Percentiles rank a stretch among this genome's conserved stretches.
phyloP scores from a whole-genome alignment of 2,888 invertebrate species.

The Spodoptera littoralis region DNA sequence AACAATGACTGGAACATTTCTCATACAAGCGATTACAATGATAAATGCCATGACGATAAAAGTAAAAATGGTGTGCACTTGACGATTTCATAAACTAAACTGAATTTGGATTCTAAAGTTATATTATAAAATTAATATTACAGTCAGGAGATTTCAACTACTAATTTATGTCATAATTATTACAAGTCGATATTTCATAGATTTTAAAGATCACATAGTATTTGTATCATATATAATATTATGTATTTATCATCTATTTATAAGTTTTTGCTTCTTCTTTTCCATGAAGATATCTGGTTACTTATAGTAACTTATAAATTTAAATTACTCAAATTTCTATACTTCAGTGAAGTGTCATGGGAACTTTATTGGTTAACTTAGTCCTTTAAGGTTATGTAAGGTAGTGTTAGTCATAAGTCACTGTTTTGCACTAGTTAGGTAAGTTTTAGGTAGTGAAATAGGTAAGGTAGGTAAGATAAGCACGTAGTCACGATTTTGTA shows the following conservation, averaged over 20 bases:
- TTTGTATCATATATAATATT: neutral
- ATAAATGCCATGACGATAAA: no score
- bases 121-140: neutral
- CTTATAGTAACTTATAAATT: neutral
- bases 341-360: constrained; percentile 8
- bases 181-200: no score
- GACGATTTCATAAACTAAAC: no score
- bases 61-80: no score
- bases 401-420: constrained; percentile 18
- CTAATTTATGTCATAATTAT: no score
- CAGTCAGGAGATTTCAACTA: no score
- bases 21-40: no score
- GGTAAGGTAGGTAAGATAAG: neutral
- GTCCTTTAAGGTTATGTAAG: constrained; percentile 19
- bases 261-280: constrained; percentile 35
- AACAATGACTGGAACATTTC: neutral
- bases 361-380: constrained; percentile 5
- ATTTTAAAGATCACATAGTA: no score
- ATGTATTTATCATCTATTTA: neutral
- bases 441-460: neutral
- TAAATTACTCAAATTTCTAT: neutral
- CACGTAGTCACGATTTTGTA: neutral
- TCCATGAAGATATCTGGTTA: constrained; percentile 24
- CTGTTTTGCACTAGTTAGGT: constrained; percentile 9
- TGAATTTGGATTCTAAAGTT: neutral